These are phyloP conservation scores for Acestrorhynchus altus DNA, from an alignment of 2,797 vertebrate species.

Conservation along the genomic window DNA sequence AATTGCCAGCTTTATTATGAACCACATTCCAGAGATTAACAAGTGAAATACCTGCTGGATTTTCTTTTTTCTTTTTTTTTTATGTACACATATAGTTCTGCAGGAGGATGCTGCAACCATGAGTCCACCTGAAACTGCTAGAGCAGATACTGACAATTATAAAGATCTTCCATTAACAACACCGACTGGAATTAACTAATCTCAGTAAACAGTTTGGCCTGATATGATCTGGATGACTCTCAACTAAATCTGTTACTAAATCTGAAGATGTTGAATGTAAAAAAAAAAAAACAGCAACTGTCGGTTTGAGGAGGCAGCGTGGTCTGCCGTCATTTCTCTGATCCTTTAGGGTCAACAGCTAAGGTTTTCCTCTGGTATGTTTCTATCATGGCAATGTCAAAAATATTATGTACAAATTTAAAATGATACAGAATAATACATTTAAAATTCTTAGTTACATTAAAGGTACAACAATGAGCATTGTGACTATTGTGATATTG, in stretches of 20 bases:
- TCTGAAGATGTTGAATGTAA: constrained; percentile 57
- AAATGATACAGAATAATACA: constrained; percentile 85
- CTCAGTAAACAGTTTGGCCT: constrained; percentile 56
- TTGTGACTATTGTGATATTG: constrained; percentile 87
- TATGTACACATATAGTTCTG: constrained; percentile 57
- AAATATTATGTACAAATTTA: constrained; percentile 95
- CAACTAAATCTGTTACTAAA: constrained; percentile 49
- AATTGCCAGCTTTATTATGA: constrained; percentile 83
- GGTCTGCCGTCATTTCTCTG: constrained; percentile 41
- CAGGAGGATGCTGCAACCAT: constrained; percentile 39
- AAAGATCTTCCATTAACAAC: constrained; percentile 61
- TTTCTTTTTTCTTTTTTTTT: constrained; percentile 38
- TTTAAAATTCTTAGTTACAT: constrained; percentile 90
- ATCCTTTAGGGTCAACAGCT: constrained; percentile 58
- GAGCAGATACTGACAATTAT: constrained; percentile 60
- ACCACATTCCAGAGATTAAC: constrained; percentile 81
- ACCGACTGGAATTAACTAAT: constrained; percentile 59
- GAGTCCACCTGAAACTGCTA: constrained; percentile 50
- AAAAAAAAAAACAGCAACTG: constrained; percentile 34
- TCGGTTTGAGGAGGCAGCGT: constrained; percentile 46
- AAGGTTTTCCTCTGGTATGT: constrained; percentile 60
- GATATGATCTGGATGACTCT: constrained; percentile 57
- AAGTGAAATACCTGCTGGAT: constrained; percentile 70
- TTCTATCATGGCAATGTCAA: constrained; percentile 87
- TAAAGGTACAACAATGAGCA: constrained; percentile 90